These are phyloP conservation scores for Stigmatopora nigra DNA, from an alignment of 2,113 vertebrate species.

Conservation along the genomic window DNA sequence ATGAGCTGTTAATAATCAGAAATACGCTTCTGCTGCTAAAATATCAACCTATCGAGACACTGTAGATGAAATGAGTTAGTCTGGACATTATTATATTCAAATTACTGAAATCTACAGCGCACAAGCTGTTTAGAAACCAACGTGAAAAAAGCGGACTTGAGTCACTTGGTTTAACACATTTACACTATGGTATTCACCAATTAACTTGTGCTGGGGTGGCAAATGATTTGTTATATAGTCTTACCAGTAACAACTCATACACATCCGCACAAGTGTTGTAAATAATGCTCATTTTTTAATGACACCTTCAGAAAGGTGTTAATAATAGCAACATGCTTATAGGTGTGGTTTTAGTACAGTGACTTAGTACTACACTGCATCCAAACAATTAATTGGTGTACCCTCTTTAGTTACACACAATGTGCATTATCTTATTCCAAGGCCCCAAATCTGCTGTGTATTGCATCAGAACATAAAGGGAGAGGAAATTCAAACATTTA, in stretches of 20 bases:
- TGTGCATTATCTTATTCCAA: not conserved
- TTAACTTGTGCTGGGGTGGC: not conserved
- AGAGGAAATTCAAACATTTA: not conserved
- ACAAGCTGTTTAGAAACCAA: no score
- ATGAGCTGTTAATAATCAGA: no score
- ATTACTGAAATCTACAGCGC: no score
- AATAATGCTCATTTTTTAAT: not conserved
- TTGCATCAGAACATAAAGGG: not conserved
- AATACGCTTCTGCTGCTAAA: no score
- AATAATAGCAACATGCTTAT: not conserved
- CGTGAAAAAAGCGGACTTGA: no score
- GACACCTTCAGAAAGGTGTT: not conserved
- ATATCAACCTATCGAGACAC: no score
- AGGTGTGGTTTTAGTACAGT: not conserved
- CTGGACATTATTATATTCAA: no score
- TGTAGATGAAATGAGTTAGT: no score
- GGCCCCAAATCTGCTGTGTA: not conserved
- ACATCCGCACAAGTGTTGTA: not conserved
- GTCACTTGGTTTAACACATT: no score
- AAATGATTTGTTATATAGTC: not conserved
- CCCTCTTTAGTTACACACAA: not conserved
- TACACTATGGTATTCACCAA: not conserved
- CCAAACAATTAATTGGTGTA: not conserved
- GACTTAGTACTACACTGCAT: not conserved
- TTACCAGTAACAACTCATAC: not conserved